These are phyloP conservation scores for Mesocricetus auratus DNA, from an alignment of 2,113 vertebrate species.

Conservation along the genomic window DNA sequence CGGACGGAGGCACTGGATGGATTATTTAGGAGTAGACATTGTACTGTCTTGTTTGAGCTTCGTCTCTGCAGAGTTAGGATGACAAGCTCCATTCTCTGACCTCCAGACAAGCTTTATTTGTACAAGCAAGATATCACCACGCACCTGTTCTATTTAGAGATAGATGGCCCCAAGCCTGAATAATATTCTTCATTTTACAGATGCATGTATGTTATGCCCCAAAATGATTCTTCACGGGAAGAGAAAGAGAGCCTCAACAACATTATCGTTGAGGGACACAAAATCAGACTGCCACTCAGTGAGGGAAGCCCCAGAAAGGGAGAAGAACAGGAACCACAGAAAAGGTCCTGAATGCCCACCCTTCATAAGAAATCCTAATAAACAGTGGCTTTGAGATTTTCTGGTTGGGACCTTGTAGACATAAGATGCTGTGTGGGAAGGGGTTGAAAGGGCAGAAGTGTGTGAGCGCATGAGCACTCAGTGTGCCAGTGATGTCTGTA, in stretches of 20 bases:
- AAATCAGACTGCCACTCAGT: background rate
- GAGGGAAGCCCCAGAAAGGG: background rate
- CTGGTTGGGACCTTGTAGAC: background rate
- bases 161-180: background rate
- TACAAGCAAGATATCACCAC: too few relatives aligned
- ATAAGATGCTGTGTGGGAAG: background rate
- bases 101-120: too few relatives aligned
- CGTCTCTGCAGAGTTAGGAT: background rate
- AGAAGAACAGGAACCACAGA: background rate
- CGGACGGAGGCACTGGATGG: background rate
- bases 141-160: background rate
- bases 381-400: background rate
- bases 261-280: background rate
- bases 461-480: too few relatives aligned
- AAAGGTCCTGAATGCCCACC: background rate
- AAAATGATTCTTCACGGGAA: background rate
- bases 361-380: background rate
- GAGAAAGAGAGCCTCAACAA: background rate
- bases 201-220: background rate
- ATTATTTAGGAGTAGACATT: background rate
- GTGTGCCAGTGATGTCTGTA: background rate
- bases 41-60: background rate
- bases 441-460: background rate
- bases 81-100: too few relatives aligned
- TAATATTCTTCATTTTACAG: background rate